Conservation (phyloP, 2,888 invertebrate species). For the Trachelus troglodyta region DNA sequence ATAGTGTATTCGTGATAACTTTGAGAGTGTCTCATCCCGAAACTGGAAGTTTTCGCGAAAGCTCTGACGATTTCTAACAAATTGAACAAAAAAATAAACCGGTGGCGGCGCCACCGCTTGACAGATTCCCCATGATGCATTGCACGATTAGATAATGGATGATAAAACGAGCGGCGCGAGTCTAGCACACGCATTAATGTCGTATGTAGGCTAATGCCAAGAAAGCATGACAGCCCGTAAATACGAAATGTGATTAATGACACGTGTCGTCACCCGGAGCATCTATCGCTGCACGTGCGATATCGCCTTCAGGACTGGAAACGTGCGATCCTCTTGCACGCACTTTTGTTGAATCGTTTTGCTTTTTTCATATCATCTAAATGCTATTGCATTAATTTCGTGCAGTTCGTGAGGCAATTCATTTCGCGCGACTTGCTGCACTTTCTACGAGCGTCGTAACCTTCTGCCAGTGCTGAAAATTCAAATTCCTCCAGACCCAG, state of each 20-base stretch:
- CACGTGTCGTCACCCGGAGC: constrained; percentile 46
- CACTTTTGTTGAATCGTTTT: background rate
- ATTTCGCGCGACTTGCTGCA: background rate
- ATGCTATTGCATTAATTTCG: background rate
- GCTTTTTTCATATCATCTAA: background rate
- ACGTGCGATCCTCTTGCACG: background rate
- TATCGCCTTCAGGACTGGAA: background rate
- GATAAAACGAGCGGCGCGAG: constrained; percentile 29
- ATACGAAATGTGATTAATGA: constrained; percentile 52
- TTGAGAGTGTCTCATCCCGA: too few relatives aligned
- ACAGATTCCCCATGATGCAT: too few relatives aligned
- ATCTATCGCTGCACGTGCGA: background rate
- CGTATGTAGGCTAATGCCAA: constrained; percentile 57
- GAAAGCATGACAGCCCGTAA: constrained; percentile 52
- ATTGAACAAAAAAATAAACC: too few relatives aligned
- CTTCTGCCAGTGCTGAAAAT: background rate
- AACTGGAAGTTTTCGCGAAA: too few relatives aligned
- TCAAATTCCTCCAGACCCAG: background rate
- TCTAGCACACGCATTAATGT: constrained; percentile 15
- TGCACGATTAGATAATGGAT: background rate
- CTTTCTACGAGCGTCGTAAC: background rate
- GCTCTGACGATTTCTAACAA: too few relatives aligned
- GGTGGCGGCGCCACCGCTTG: too few relatives aligned
- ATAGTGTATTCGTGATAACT: too few relatives aligned
- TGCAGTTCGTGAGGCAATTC: background rate